These are phyloP conservation scores for Entomobrya proxima DNA, from an alignment of 2,888 invertebrate genomes.

Conservation along the genomic window DNA sequence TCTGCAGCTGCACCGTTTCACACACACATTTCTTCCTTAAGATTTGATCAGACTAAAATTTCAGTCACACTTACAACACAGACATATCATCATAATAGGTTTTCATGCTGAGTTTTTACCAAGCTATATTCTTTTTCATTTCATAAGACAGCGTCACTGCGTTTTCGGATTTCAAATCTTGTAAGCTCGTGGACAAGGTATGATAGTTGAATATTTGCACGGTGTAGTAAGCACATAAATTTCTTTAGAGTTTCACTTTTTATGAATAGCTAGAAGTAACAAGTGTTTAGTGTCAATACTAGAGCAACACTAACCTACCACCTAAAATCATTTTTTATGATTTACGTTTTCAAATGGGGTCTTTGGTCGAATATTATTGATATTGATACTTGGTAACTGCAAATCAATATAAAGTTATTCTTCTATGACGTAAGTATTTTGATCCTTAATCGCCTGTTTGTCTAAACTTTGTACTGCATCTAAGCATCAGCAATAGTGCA, in stretches of 20 bases:
- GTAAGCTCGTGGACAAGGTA: conserved; percentile 12
- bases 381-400: not conserved
- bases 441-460: conserved; percentile 27
- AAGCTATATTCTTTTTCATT: too few species aligned
- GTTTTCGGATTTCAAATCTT: conserved; percentile 5
- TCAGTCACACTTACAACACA: too few species aligned
- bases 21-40: too few species aligned
- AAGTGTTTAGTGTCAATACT: too few species aligned
- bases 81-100: too few species aligned
- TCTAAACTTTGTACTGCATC: conserved; percentile 17
- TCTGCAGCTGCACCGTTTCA: too few species aligned
- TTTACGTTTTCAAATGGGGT: not conserved
- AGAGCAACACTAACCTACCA: too few species aligned
- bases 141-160: not conserved
- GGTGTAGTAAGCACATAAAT: not conserved
- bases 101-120: too few species aligned
- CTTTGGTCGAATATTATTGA: not conserved
- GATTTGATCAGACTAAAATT: too few species aligned
- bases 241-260: not conserved
- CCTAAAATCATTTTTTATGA: too few species aligned
- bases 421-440: not conserved
- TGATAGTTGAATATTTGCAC: not conserved
- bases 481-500: too few species aligned
- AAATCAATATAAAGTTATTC: conserved; percentile 2
- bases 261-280: too few species aligned